Evolutionary conservation across 2,113 vertebrate species (phyloP).

Genomic region (Nicator chloris): DNA sequence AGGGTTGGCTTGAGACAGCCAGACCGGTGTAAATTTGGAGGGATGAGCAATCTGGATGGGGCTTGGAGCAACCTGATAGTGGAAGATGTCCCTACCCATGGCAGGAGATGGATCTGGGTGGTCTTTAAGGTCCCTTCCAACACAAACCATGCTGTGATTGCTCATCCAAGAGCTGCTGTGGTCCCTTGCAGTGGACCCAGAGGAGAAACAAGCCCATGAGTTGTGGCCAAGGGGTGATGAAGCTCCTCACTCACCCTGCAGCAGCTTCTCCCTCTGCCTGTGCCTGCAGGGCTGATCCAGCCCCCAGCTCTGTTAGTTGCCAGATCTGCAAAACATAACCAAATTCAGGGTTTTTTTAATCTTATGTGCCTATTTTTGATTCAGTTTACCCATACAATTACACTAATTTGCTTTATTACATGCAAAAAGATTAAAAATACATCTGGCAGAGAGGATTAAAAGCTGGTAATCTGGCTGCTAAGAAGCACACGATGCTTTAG

Average conservation of each 20-base stretch:
- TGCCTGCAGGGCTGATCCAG: neutral
- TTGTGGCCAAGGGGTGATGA: neutral
- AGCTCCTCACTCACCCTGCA: neutral
- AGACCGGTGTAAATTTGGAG: neutral
- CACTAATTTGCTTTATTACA: conserved; percentile 5
- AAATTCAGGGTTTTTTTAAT: neutral
- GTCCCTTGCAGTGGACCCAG: rapidly evolving
- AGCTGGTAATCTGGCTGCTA: neutral
- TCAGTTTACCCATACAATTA: neutral
- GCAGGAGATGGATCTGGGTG: neutral
- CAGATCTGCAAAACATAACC: neutral
- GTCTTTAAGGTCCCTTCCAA: neutral
- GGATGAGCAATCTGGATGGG: neutral
- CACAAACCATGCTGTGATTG: neutral
- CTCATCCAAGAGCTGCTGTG: rapidly evolving
- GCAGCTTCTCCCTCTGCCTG: neutral
- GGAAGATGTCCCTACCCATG: neutral
- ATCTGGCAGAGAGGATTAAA: conserved; percentile 11
- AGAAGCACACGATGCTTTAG: neutral
- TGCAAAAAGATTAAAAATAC: neutral
- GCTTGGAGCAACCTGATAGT: neutral
- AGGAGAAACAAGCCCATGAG: rapidly evolving
- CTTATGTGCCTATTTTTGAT: neutral
- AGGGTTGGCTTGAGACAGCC: neutral
- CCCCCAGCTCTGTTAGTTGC: neutral